Base-by-base conservation (phyloP, 2,113 vertebrate species). In the Potamarius usumacintae region DNA sequence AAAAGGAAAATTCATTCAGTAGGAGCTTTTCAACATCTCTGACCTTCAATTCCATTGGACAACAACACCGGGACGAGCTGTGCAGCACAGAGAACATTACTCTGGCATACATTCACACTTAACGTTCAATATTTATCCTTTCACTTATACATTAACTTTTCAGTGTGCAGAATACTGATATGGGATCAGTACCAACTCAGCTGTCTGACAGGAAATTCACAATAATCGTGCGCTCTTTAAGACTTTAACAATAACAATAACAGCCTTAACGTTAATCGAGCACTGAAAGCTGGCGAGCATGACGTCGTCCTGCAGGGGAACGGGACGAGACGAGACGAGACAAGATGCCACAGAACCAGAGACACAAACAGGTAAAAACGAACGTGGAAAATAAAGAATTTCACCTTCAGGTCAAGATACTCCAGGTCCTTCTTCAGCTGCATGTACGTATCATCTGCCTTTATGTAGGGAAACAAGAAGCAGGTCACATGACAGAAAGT, bases 371-470 rank as follows among this genome's bases (percentile, higher is more conserved):
- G 20, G 80, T 89, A 88, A 72, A 65, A 90, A 81, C 85, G 88
- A 85, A 85, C 88, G 50, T 27, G 71, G 71, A 83, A 86, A 79
- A 89, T 74, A 78, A 90, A 90, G 92, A 88, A 87, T 90, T 96
- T 95, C 95, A 99, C 98, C 98, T 99, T 99, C 92, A 99, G 95
- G 93, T 99, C 98, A 91, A 99, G 95, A 95, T 99, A 99, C 93
- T 99, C 98, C 95, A 99, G 95, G 93, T 99, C 97, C 95, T 99
- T 99, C 96, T 99, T 99, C 95, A 99, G 95, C 94, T 99, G 98
- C 87, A 98, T 95, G 22, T 99, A 99, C 92, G 98, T 99, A 91
- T 99, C 98, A 92, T 99, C 98, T 87, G 97, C 97, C 98, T 99
- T 96, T 89, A 92, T 95, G 90, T 90, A 94, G 95, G 50, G 91